These are phyloP conservation scores for Procavia capensis DNA, from an alignment of 2,113 vertebrate genomes.

Conservation along the genomic window DNA sequence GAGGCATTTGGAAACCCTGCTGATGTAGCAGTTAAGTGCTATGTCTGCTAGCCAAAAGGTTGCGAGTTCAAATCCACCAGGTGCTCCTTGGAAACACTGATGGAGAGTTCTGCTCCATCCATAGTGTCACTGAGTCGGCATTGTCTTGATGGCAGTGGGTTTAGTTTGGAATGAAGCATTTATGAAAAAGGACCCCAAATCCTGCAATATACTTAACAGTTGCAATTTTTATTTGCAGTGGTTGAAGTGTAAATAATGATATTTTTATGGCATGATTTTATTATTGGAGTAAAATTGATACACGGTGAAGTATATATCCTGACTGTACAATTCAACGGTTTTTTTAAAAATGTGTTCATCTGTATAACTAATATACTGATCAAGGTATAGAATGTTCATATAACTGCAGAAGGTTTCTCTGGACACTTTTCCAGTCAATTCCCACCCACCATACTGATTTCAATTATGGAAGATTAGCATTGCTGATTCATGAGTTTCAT, in stretches of 20 bases:
- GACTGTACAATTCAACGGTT: neutral
- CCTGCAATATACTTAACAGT: neutral
- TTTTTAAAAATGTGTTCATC: neutral
- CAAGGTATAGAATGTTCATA: neutral
- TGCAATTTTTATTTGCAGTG: slow-evolving; percentile 5
- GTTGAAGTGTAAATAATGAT: neutral
- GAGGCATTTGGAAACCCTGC: no score
- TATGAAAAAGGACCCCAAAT: neutral
- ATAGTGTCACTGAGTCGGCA: no score
- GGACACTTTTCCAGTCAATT: neutral
- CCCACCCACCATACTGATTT: neutral
- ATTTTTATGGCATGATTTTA: slow-evolving; percentile 38
- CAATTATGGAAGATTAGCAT: neutral
- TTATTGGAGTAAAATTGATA: neutral
- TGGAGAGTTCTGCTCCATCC: no score
- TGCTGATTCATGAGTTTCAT: slow-evolving; percentile 1
- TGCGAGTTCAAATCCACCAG: no score
- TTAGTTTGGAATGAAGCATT: neutral
- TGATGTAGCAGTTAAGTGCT: no score
- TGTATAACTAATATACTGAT: neutral
- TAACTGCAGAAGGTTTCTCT: neutral
- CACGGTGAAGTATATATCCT: neutral
- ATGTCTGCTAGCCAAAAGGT: no score
- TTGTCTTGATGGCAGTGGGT: no score
- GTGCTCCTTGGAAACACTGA: no score